Evolutionary conservation across 2,797 vertebrate species (phyloP).

Genomic region (Perodicticus potto): DNA sequence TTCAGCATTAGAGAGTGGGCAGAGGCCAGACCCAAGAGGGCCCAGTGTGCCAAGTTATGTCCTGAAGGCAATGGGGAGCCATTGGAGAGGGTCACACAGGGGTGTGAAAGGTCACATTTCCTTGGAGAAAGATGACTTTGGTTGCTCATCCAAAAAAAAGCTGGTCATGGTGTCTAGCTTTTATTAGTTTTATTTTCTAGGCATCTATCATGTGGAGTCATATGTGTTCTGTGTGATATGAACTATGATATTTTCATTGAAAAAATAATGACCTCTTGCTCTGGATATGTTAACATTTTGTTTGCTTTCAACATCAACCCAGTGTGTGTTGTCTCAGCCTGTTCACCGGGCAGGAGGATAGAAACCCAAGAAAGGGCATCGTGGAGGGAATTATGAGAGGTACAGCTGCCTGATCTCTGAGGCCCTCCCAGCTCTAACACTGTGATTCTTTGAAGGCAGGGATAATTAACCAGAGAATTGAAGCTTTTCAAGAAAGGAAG

Average conservation of each 20-base stretch:
- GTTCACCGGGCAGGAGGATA: not conserved
- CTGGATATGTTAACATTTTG: not conserved
- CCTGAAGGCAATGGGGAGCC: not conserved
- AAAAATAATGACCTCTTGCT: not conserved
- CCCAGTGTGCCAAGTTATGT: not conserved
- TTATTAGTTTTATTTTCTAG: not conserved
- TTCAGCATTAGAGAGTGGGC: not conserved
- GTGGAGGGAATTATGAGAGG: not conserved
- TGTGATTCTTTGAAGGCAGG: not conserved
- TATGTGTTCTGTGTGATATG: not conserved
- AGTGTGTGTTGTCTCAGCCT: not conserved
- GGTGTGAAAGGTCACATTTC: not conserved
- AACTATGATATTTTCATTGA: not conserved
- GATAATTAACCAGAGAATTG: conserved; percentile 25
- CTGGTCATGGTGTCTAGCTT: not conserved
- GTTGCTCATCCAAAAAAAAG: not conserved
- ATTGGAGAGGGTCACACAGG: not conserved
- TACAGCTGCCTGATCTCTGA: not conserved
- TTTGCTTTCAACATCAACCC: not conserved
- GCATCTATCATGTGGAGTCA: not conserved
- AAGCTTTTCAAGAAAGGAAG: conserved; percentile 45
- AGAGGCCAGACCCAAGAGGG: not conserved
- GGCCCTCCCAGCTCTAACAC: not conserved
- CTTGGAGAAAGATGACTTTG: not conserved
- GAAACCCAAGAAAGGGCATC: not conserved